Percentiles rank a stretch among this genome's conserved stretches.
These are phyloP conservation scores for Mesitornis unicolor DNA, from an alignment of 2,113 vertebrate genomes.

Conservation along the genomic window DNA sequence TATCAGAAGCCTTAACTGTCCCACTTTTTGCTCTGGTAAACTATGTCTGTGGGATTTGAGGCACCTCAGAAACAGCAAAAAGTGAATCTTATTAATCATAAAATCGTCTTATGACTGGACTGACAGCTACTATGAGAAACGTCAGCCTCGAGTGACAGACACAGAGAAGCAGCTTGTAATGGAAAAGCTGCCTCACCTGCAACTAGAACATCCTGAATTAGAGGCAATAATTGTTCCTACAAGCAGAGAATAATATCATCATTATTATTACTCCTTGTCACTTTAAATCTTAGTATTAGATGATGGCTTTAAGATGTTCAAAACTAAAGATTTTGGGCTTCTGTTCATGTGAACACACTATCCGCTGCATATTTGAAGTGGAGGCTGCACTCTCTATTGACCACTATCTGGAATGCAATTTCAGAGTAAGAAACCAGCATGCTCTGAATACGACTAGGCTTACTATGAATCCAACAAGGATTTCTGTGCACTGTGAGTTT, in stretches of 20 bases:
- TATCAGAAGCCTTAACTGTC: neutral
- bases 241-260: neutral
- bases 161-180: neutral
- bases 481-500: neutral
- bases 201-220: neutral
- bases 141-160: neutral
- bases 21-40: neutral
- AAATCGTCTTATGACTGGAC: neutral
- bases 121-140: conserved; percentile 6
- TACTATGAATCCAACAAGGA: neutral
- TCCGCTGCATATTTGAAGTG: neutral
- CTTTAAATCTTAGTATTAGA: neutral
- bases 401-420: neutral
- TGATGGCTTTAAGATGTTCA: neutral
- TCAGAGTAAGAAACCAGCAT: neutral
- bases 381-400: neutral
- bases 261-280: neutral
- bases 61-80: neutral
- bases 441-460: neutral
- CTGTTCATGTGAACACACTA: neutral
- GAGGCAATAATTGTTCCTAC: neutral
- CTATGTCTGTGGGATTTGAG: neutral
- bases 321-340: neutral
- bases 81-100: neutral
- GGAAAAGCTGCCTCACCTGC: neutral